Percentiles rank a stretch among this genome's conserved stretches.
phyloP scores from a whole-genome alignment of 2,797 vertebrate genomes.

The Stomatorhinus walkeri region DNA sequence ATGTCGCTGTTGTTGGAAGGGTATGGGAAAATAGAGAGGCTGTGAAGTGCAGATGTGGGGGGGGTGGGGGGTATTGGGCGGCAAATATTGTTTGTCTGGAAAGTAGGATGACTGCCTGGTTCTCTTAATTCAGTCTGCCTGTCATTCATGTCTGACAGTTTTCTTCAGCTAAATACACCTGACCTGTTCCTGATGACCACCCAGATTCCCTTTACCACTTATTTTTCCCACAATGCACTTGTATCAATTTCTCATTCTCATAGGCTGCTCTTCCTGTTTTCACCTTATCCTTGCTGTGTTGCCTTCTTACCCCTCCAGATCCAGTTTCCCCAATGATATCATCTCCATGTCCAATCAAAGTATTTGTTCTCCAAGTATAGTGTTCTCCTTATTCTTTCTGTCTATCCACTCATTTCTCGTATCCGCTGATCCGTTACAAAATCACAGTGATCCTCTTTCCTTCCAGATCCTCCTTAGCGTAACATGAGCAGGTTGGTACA shows the following conservation, averaged over 20 bases:
- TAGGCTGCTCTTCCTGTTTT: not conserved
- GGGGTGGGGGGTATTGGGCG: not conserved
- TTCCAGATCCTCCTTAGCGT: not conserved
- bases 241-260: not conserved
- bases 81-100: not conserved
- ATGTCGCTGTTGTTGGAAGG: too few relatives aligned
- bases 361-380: not conserved
- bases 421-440: not conserved
- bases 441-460: not conserved
- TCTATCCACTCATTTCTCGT: not conserved
- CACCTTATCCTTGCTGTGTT: not conserved
- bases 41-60: not conserved
- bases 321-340: not conserved
- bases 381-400: not conserved
- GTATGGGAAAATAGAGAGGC: not conserved
- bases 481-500: not conserved
- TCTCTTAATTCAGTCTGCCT: not conserved
- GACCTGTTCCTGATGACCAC: not conserved
- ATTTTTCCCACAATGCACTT: not conserved
- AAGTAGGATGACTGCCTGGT: not conserved
- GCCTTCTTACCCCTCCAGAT: not conserved
- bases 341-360: not conserved
- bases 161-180: not conserved
- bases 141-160: not conserved
- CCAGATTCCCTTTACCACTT: not conserved